These are phyloP conservation scores for Equus quagga DNA, from an alignment of 2,113 vertebrate genomes.

Conservation along the genomic window DNA sequence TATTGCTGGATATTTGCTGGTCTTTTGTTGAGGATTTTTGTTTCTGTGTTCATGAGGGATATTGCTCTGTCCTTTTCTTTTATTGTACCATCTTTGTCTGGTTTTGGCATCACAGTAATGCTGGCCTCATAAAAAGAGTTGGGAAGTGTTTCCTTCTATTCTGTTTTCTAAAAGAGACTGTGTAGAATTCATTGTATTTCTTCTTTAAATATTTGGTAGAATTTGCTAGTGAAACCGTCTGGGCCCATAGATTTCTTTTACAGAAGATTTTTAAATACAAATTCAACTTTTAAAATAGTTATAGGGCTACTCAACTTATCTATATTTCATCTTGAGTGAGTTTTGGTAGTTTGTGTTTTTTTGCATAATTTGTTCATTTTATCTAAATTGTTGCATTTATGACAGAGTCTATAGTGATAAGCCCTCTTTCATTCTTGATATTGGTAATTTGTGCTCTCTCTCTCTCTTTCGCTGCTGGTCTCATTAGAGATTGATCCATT, in stretches of 20 bases:
- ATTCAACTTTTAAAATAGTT: not conserved
- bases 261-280: not conserved
- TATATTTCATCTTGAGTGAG: not conserved
- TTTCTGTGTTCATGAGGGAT: not conserved
- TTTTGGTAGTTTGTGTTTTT: not conserved
- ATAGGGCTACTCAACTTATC: not conserved
- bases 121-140: not conserved
- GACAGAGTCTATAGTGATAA: not conserved
- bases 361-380: conserved; percentile 23
- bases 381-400: not conserved
- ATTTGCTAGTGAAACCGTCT: not conserved
- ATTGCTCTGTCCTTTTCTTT: not conserved
- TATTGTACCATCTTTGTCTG: not conserved
- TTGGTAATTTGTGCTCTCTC: not conserved
- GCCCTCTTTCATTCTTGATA: not conserved
- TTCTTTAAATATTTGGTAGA: not conserved
- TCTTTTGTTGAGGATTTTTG: not conserved
- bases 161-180: conserved; percentile 12
- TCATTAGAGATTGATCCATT: not conserved
- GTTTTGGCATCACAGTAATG: not conserved
- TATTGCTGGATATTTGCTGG: not conserved
- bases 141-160: not conserved
- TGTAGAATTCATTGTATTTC: not conserved
- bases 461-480: not conserved
- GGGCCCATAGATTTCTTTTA: not conserved